Evolutionary conservation across 2,888 invertebrate species (phyloP).

Genomic region (Boloria selene): DNA sequence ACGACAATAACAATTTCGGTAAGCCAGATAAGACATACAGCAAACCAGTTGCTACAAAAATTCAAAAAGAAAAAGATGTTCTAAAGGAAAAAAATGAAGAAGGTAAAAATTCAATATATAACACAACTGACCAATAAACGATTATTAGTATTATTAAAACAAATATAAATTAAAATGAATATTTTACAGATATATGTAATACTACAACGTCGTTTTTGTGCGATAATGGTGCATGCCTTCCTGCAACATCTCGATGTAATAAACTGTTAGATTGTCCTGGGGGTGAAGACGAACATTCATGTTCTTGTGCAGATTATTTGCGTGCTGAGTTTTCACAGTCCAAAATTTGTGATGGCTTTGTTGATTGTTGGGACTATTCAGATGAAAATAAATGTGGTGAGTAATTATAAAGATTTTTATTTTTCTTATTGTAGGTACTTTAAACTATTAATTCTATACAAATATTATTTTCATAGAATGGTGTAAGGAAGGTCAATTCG

Average conservation of each 20-base stretch:
- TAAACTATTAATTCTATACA: neutral
- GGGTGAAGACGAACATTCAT: constrained; percentile 87
- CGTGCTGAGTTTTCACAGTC: constrained; percentile 85
- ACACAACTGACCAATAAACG: neutral
- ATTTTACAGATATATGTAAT: constrained; percentile 65
- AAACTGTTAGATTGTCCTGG: constrained; percentile 86
- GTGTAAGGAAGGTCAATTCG: constrained; percentile 87
- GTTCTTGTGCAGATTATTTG: constrained; percentile 89
- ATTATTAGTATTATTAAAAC: neutral
- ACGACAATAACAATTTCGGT: constrained; percentile 68
- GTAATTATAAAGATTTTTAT: neutral
- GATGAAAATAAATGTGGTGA: constrained; percentile 90
- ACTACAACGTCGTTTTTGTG: constrained; percentile 82
- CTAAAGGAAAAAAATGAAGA: constrained; percentile 50
- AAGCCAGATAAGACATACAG: constrained; percentile 64
- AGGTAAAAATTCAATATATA: constrained; percentile 47
- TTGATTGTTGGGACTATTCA: constrained; percentile 91
- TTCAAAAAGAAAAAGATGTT: constrained; percentile 56
- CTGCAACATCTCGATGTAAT: constrained; percentile 86
- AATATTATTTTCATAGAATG: constrained; percentile 80
- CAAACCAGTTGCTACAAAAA: constrained; percentile 55
- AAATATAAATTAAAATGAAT: neutral
- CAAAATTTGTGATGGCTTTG: constrained; percentile 90
- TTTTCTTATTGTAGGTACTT: neutral
- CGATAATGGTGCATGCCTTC: constrained; percentile 84